Evolutionary conservation across 2,888 invertebrate genomes (phyloP).

Genomic region (Plutella xylostella): DNA sequence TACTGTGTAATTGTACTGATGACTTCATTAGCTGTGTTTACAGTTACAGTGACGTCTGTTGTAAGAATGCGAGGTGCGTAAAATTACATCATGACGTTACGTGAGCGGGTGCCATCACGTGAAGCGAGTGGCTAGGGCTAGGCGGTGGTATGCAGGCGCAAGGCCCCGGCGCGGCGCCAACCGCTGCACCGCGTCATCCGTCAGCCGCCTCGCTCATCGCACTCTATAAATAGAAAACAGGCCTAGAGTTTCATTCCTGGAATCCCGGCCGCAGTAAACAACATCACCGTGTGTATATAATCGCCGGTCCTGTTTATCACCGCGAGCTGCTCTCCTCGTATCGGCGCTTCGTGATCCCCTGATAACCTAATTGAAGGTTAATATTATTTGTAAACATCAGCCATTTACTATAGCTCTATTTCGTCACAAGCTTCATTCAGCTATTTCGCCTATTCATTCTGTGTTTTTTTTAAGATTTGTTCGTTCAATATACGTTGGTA

Average conservation of each 20-base stretch:
- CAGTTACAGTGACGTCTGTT: conserved; percentile 21
- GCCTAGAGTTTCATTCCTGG: conserved; percentile 52
- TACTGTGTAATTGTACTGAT: too few species aligned
- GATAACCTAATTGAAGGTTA: conserved; percentile 1
- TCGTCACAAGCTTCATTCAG: too few species aligned
- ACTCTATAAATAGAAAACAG: conserved; percentile 52
- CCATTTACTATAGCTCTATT: too few species aligned
- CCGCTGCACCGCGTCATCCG: conserved; percentile 54
- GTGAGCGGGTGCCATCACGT: conserved; percentile 30
- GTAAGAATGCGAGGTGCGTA: conserved; percentile 28
- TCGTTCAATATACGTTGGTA: too few species aligned
- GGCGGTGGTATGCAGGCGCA: conserved; percentile 1
- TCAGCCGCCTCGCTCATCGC: conserved; percentile 59
- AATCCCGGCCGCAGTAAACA: conserved; percentile 51
- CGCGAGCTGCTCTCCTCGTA: neutral
- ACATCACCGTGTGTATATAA: too few species aligned
- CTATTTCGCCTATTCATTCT: too few species aligned
- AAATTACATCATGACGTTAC: conserved; percentile 40
- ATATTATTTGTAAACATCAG: neutral
- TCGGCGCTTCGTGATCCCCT: neutral
- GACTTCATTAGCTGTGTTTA: too few species aligned
- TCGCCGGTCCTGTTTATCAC: too few species aligned
- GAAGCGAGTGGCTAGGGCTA: conserved; percentile 23
- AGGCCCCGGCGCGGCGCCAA: conserved; percentile 19
- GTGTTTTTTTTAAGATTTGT: too few species aligned